Conservation (phyloP, 2,113 vertebrate genomes). For the Ammodytes dubius region DNA sequence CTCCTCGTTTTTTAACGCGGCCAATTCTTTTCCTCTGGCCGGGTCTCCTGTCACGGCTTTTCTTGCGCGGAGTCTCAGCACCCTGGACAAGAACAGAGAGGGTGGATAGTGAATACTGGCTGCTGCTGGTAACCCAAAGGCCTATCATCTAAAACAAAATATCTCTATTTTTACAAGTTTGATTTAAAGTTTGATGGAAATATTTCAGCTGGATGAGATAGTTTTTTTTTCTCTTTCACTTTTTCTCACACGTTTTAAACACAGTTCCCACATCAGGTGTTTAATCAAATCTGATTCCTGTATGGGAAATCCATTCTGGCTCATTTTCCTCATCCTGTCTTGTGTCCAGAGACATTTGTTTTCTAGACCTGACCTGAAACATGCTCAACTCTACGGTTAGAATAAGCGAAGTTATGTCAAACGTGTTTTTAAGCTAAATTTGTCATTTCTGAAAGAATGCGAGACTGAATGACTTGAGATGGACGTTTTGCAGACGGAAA, state of each 20-base stretch:
- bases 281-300: background rate
- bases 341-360: background rate
- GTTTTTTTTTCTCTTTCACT: background rate
- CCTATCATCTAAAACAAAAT: background rate
- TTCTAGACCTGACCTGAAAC: background rate
- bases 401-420: background rate
- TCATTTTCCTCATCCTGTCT: background rate
- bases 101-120: background rate
- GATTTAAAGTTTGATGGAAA: background rate
- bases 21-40: slow-evolving; percentile 49
- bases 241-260: background rate
- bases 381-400: background rate
- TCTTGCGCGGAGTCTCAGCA: slow-evolving; percentile 40
- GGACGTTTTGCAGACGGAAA: slow-evolving; percentile 37
- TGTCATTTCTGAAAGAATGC: slow-evolving; percentile 19
- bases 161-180: background rate
- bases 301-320: background rate
- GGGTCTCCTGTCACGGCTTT: slow-evolving; percentile 49
- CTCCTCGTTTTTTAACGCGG: slow-evolving; percentile 70
- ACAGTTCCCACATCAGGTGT: background rate
- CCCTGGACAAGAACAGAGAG: slow-evolving; percentile 54
- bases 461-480: slow-evolving; percentile 15
- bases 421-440: background rate
- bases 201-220: background rate
- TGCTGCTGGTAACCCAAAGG: background rate